Base-by-base conservation (phyloP, 2,888 invertebrate species). In the Eupithecia pulchellata region DNA sequence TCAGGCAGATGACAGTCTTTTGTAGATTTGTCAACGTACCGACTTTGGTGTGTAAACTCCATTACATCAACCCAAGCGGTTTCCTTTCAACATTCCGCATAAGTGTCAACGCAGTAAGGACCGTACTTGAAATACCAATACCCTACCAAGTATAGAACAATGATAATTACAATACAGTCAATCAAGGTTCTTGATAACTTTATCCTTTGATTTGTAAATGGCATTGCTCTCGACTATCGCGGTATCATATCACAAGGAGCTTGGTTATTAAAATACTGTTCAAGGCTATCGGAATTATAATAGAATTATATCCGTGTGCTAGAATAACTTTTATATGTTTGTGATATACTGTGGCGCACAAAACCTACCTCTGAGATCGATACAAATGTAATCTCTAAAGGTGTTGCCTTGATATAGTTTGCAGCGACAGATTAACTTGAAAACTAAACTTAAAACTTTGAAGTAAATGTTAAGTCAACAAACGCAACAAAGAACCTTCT, bases 81-180 rank as follows among this genome's bases (percentile, higher is more conserved):
- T 47, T 39, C 39, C 55, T 64, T 39, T 64, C 30, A 66, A 67
- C 34, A 71, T 64, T 68, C 61, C 39, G 52, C 66, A 76, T 68
- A 70, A 65, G 63, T 68, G 74, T 74, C 71, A 72, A 73, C 67
- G 72, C 34, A 72, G 68, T 52, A 70, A 72, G 73, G 72, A 73
- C 75, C 73, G 77, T 78, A 75, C 78, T 78, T 77, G 77, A 75
- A 75, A 77, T 72, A 71, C 65, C n/a, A n/a, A n/a, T n/a, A n/a
- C n/a, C n/a, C n/a, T n/a, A n/a, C n/a, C 73, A 72, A 70, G 71
- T 65, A 72, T 60, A 65, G 72, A 74, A 75, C 73, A 72, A 68
- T 72, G 71, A 74, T 72, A 76, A 73, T 75, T 74, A 71, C 68
- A 72, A 74, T 71, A 71, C 75, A 60, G 70, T 66, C 66, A 75